These are phyloP conservation scores for Scytalopus superciliaris DNA, from an alignment of 2,113 vertebrate genomes.

Conservation along the genomic window DNA sequence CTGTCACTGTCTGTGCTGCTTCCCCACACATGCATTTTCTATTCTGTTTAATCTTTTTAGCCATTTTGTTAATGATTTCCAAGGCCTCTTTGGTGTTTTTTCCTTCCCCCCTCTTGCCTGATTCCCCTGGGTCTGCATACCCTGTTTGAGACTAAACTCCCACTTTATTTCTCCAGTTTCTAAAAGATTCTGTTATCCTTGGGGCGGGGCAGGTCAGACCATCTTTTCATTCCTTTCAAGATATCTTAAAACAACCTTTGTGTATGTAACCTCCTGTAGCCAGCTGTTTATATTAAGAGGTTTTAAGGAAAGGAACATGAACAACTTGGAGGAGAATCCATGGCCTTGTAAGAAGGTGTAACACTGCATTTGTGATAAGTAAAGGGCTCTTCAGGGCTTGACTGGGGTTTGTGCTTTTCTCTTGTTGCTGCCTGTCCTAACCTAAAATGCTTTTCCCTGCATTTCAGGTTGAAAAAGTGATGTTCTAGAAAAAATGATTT, in stretches of 20 bases:
- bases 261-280: not conserved
- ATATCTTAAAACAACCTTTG: not conserved
- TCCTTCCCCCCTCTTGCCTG: not conserved
- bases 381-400: not conserved
- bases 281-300: not conserved
- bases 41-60: not conserved
- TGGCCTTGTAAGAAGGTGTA: not conserved
- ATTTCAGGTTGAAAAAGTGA: not conserved
- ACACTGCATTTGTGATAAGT: not conserved
- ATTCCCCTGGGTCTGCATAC: not conserved
- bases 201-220: not conserved
- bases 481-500: not conserved
- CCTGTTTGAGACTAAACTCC: not conserved
- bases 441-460: not conserved
- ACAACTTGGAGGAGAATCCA: not conserved
- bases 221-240: not conserved
- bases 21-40: rapidly evolving
- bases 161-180: not conserved
- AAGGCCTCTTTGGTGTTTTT: not conserved
- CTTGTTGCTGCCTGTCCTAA: not conserved
- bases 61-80: not conserved
- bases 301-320: not conserved
- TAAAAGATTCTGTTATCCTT: not conserved
- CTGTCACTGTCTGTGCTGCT: not conserved
- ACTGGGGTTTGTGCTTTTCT: not conserved